These are phyloP conservation scores for Columba guinea DNA, from an alignment of 2,797 vertebrate genomes.

Conservation along the genomic window DNA sequence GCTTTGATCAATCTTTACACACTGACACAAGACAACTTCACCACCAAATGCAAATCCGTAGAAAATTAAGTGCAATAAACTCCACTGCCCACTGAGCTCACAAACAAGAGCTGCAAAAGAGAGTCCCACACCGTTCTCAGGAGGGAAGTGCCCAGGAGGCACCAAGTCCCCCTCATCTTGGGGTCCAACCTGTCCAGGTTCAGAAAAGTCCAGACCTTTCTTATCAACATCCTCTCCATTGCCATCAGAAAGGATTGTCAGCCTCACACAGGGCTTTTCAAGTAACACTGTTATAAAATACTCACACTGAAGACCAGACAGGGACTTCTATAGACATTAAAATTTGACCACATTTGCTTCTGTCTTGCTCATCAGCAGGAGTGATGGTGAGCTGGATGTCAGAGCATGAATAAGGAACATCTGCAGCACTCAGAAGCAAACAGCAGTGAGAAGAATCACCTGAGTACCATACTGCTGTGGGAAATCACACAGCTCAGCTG, in stretches of 20 bases:
- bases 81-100: neutral
- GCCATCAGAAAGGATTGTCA: neutral
- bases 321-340: neutral
- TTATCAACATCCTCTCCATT: neutral
- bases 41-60: neutral
- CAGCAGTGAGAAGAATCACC: neutral
- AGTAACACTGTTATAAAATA: neutral
- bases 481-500: neutral
- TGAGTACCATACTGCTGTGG: rapidly evolving
- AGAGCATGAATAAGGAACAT: neutral
- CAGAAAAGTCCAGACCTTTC: neutral
- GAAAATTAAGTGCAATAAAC: neutral
- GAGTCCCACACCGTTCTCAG: too few relatives aligned
- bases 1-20: neutral
- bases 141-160: neutral
- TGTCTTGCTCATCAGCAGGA: neutral
- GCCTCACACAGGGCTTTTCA: neutral
- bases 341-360: neutral
- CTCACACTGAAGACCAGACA: neutral
- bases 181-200: neutral
- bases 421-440: neutral
- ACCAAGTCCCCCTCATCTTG: rapidly evolving
- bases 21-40: neutral
- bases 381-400: neutral
- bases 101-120: neutral